A percentile compares a stretch with the other conserved stretches of the same genome.
These are phyloP conservation scores for Diloba caeruleocephala DNA, from an alignment of 2,888 invertebrate genomes.

Conservation along the genomic window DNA sequence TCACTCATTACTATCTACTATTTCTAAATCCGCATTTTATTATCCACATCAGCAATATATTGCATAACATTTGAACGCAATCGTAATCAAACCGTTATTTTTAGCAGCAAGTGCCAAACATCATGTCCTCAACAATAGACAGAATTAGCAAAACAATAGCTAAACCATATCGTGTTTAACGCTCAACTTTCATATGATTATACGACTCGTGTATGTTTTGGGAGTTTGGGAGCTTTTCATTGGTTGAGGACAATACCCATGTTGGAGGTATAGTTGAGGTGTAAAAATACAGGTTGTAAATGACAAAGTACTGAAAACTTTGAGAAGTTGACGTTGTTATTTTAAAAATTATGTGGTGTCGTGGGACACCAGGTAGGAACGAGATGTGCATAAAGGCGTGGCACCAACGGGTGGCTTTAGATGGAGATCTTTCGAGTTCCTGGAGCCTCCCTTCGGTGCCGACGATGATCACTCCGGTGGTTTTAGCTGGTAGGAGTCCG, in stretches of 20 bases:
- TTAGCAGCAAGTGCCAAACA: constrained; percentile 19
- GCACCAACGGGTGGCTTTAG: too few species aligned
- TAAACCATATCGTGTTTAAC: constrained; percentile 7
- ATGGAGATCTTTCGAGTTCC: too few species aligned
- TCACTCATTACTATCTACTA: too few species aligned
- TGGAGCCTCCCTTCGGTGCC: too few species aligned
- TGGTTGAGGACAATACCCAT: constrained; percentile 5
- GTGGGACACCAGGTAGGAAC: too few species aligned
- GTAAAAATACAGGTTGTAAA: neutral
- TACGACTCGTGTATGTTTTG: too few species aligned
- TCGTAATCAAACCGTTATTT: constrained; percentile 18
- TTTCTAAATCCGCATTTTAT: neutral
- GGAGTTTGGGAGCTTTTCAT: constrained; percentile 22
- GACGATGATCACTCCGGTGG: too few species aligned
- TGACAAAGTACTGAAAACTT: too few species aligned
- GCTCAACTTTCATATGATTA: constrained; percentile 24
- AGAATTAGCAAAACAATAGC: constrained; percentile 32
- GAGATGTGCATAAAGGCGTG: too few species aligned
- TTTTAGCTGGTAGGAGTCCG: too few species aligned
- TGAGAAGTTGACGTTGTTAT: too few species aligned
- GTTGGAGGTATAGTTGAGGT: neutral
- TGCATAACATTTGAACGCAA: constrained; percentile 11
- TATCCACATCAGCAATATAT: neutral
- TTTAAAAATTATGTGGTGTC: too few species aligned
- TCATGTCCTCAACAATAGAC: constrained; percentile 24